Evolutionary conservation across 1,140 invertebrate genomes (phyloP).

Genomic region (Bombus difficillimus): DNA sequence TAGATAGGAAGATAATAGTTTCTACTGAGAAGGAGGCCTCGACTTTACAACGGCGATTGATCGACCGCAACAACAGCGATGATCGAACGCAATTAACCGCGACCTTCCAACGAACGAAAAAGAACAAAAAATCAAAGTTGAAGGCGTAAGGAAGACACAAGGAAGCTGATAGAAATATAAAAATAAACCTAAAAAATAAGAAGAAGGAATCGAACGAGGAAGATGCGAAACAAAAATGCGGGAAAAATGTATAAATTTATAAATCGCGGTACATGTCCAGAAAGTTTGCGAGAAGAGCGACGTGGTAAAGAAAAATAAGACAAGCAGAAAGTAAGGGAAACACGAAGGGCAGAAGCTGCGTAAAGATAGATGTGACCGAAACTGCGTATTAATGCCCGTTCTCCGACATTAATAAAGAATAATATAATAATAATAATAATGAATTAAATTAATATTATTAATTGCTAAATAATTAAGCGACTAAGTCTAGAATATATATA

Average conservation of each 20-base stretch:
- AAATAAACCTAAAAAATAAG: background rate
- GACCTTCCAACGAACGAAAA: background rate
- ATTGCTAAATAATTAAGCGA: constrained; percentile 79
- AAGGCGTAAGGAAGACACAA: constrained; percentile 5
- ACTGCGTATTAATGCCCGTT: constrained; percentile 80
- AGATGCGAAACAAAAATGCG: constrained; percentile 31
- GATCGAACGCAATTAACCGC: background rate
- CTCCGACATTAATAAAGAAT: constrained; percentile 80
- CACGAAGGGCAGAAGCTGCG: constrained; percentile 37
- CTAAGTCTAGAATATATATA: constrained; percentile 75
- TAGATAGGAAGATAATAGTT: constrained; percentile 46
- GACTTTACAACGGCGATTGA: constrained; percentile 53
- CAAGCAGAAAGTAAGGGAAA: constrained; percentile 19
- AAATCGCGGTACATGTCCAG: constrained; percentile 53
- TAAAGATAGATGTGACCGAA: constrained; percentile 64
- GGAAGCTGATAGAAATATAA: constrained; percentile 10
- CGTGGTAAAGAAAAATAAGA: constrained; percentile 8
- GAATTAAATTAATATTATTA: constrained; percentile 79
- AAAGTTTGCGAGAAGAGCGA: constrained; percentile 12
- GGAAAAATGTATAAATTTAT: constrained; percentile 43
- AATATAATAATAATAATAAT: constrained; percentile 80
- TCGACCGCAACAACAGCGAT: constrained; percentile 40
- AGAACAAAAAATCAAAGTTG: constrained; percentile 51
- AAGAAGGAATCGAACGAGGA: constrained; percentile 26
- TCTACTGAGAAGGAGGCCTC: constrained; percentile 46